These are phyloP conservation scores for Conistra vaccinii DNA, from an alignment of 2,888 invertebrate species.

Conservation along the genomic window DNA sequence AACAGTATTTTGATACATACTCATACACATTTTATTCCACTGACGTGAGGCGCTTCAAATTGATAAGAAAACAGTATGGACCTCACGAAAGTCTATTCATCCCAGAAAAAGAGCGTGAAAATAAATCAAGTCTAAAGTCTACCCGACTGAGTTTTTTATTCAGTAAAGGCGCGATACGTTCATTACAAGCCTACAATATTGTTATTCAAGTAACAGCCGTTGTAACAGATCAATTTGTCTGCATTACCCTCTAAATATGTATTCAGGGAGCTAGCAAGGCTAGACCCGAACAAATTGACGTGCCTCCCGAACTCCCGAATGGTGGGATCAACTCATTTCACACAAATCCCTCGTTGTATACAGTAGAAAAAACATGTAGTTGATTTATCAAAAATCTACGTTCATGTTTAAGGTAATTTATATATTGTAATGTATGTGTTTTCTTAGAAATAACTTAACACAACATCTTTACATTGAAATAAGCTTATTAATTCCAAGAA, in stretches of 20 bases:
- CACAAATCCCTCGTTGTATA: slow-evolving; percentile 6
- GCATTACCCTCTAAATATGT: slow-evolving; percentile 47
- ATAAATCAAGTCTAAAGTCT: slow-evolving; percentile 32
- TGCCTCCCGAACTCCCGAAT: slow-evolving; percentile 8
- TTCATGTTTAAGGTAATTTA: background rate
- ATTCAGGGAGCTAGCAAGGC: slow-evolving; percentile 28
- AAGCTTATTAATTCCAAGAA: background rate
- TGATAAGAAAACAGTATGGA: slow-evolving; percentile 4
- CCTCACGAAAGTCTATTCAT: slow-evolving; percentile 1
- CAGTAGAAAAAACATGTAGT: background rate
- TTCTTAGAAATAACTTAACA: background rate
- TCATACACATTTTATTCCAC: background rate
- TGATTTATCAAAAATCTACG: background rate
- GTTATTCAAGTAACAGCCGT: slow-evolving; percentile 56
- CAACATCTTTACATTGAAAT: background rate
- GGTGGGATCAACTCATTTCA: slow-evolving; percentile 14
- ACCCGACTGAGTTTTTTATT: slow-evolving; percentile 8
- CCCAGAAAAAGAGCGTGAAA: slow-evolving; percentile 2
- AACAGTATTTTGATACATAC: no score
- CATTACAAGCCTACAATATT: slow-evolving; percentile 31
- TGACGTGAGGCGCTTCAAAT: background rate
- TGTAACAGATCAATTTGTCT: slow-evolving; percentile 56
- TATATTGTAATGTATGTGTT: background rate
- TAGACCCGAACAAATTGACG: slow-evolving; percentile 44
- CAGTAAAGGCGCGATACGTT: slow-evolving; percentile 2